phyloP scores from a whole-genome alignment of 1,140 invertebrate genomes.

The Dufourea novaeangliae region DNA sequence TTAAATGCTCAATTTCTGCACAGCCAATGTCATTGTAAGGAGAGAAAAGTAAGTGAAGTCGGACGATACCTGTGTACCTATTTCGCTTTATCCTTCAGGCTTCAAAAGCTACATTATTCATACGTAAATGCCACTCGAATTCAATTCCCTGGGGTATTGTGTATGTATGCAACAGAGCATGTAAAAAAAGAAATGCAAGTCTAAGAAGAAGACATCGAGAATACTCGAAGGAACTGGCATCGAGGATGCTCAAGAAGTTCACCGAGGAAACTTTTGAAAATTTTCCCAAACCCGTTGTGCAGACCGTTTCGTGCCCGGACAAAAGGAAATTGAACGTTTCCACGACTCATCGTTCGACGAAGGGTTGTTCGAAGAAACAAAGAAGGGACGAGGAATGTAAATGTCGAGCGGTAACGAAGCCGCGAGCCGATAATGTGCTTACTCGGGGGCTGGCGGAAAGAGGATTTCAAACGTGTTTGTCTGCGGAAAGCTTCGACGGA shows the following conservation, averaged over 20 bases:
- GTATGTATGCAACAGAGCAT: too few species aligned
- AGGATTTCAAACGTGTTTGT: constrained; percentile 45
- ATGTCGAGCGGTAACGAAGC: constrained; percentile 51
- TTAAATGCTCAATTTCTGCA: too few species aligned
- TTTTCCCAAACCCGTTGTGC: neutral
- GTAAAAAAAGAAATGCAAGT: too few species aligned
- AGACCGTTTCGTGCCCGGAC: neutral
- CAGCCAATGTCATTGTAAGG: too few species aligned
- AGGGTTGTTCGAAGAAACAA: constrained; percentile 24
- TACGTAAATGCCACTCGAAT: too few species aligned
- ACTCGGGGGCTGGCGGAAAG: constrained; percentile 41
- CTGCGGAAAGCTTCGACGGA: neutral
- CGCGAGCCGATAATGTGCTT: constrained; percentile 58
- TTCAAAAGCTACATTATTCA: too few species aligned
- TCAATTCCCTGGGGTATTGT: too few species aligned
- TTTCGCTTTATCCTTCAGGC: too few species aligned
- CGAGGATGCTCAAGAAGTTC: neutral
- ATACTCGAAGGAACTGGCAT: neutral
- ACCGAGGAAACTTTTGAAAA: neutral
- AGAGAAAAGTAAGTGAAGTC: too few species aligned
- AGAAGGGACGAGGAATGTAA: constrained; percentile 20
- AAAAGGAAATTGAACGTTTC: neutral
- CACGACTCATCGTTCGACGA: neutral
- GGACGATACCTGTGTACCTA: too few species aligned
- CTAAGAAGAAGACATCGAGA: neutral